Evolutionary conservation across 92 coral and sea anemone species (phyloP), one percentile per base, ranked within the genome.

Genomic region (Parazoanthus atlanticus): DNA sequence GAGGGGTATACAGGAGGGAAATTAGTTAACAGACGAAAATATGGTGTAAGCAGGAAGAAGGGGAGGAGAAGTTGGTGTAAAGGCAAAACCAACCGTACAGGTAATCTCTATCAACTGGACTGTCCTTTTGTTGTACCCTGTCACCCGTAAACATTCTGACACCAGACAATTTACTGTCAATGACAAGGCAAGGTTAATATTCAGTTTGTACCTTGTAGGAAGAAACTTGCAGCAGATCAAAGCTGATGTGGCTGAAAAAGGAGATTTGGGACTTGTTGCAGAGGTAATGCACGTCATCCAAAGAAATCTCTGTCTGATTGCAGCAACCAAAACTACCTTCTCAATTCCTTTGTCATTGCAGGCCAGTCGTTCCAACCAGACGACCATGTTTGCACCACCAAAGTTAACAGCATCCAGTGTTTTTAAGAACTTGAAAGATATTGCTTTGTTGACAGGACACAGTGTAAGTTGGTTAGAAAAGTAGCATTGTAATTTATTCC

Each of bases 331-430:
- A 16, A 12, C 40, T 81, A 56, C 86, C 28, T 9, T 19, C 81
- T 1, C 9, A 79, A 28, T 16, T 82, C 52, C 41, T 69, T 34
- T 89, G 49, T 79, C 65, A 9, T 33, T 90, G 47, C 73, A 97
- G 99, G 92, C 97, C 19, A 92, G 97, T 74, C 96, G 99, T 28
- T 93, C 95, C 38, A 97, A 91, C 43, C 99, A 97, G 91, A 89
- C 98, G 6, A 97, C 98, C 47, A 97, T 97, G 99, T 97, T 97
- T 90, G 94, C 99, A 34, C 99, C 99, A 67, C 96, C 99, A n/a
- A 97, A 97, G 91, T 92, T 97, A 11, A 97, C 98, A 32, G 98
- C 95, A 19, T 92, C 86, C 30, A 88, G 97, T 81, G 99, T 97
- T 79, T 97, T 90, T 77, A 86, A 91, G 83, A 94, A 94, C 80